Conservation (phyloP, 2,113 vertebrate genomes). For the Anhinga rufa region DNA sequence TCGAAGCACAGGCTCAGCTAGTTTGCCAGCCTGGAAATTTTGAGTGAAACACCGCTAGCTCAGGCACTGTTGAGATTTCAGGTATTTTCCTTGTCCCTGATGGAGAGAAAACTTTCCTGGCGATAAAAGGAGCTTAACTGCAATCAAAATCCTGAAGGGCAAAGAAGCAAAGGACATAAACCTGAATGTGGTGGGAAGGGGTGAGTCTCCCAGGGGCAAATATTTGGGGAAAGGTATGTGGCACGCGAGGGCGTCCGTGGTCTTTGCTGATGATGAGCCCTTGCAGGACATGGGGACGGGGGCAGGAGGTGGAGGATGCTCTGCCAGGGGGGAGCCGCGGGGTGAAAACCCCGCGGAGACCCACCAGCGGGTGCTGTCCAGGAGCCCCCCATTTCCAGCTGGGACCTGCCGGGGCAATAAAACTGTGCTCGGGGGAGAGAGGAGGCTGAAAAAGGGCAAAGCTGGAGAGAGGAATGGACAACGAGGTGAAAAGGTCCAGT, state of each 20-base stretch:
- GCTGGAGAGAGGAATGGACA: neutral
- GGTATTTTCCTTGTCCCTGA: neutral
- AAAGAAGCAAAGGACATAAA: neutral
- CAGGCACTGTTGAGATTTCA: neutral
- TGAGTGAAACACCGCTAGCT: neutral
- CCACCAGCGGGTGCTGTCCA: fast-evolving
- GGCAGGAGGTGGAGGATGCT: neutral
- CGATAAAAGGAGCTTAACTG: neutral
- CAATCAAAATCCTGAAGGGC: neutral
- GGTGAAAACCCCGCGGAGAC: neutral
- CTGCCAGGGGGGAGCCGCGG: neutral
- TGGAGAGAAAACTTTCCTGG: neutral
- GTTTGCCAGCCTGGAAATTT: neutral
- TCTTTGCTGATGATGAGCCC: neutral
- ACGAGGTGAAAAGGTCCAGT: neutral
- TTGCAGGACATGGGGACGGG: neutral
- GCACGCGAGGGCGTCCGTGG: neutral
- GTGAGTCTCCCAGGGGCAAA: neutral
- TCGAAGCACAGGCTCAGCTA: neutral
- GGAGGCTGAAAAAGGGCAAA: neutral
- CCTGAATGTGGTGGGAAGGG: neutral
- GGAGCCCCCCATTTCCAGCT: neutral
- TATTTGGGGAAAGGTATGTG: neutral
- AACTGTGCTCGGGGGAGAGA: neutral
- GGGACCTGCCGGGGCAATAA: neutral